Conservation (phyloP, 2,113 vertebrate genomes). For the Lamprotornis superbus region DNA sequence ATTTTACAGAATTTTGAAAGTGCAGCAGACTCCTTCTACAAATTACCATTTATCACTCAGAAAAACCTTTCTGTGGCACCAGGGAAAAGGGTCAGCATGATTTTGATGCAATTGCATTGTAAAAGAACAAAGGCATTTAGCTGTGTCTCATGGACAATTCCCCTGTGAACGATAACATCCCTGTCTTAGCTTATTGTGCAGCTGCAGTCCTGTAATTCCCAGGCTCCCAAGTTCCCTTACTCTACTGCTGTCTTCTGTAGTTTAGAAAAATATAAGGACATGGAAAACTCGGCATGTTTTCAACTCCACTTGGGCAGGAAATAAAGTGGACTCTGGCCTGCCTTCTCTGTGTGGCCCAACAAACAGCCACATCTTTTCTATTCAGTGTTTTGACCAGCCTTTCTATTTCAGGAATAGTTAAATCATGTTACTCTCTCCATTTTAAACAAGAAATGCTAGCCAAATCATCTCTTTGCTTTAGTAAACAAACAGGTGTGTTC, state of each 20-base stretch:
- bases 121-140: not conserved
- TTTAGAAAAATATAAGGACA: fast-evolving
- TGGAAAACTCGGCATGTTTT: not conserved
- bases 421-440: not conserved
- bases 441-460: not conserved
- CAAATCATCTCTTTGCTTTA: not conserved
- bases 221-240: not conserved
- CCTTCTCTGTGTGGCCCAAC: not conserved
- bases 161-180: not conserved
- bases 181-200: not conserved
- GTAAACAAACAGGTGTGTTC: not conserved
- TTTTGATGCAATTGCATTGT: not conserved
- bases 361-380: not conserved
- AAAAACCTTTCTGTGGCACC: not conserved
- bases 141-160: not conserved
- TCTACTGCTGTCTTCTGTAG: not conserved
- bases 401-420: not conserved
- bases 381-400: not conserved
- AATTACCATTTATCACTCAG: not conserved
- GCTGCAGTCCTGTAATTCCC: not conserved
- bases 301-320: not conserved
- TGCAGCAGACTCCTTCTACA: not conserved
- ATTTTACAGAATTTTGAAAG: not conserved
- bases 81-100: not conserved
- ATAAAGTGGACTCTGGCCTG: not conserved